Conservation (phyloP, 2,888 invertebrate genomes). For the Erebia ligea region DNA sequence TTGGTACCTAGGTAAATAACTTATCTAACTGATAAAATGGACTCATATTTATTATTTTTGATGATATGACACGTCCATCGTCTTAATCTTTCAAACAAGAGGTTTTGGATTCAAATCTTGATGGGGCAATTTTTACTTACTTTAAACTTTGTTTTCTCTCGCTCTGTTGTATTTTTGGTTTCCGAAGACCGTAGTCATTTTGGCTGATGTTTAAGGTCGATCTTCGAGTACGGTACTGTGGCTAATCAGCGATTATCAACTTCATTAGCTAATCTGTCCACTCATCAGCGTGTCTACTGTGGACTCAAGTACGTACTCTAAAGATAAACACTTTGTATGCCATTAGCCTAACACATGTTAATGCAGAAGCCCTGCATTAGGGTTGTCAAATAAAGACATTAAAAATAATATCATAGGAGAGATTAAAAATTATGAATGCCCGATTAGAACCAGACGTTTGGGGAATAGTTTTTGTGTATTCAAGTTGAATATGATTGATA, state of each 20-base stretch:
- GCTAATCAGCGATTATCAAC: slow-evolving; percentile 1
- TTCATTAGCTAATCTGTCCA: slow-evolving; percentile 23
- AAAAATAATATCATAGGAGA: not conserved
- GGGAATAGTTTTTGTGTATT: no score
- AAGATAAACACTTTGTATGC: slow-evolving; percentile 38
- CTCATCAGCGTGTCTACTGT: slow-evolving; percentile 20
- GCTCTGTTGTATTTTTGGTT: no score
- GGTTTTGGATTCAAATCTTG: no score
- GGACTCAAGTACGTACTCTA: slow-evolving; percentile 25
- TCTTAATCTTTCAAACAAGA: no score
- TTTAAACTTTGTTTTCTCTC: no score
- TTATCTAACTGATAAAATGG: no score
- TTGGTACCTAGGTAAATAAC: no score
- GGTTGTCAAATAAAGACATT: slow-evolving; percentile 17
- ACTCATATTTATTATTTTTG: no score
- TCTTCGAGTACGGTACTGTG: not conserved
- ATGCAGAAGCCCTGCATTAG: slow-evolving; percentile 31
- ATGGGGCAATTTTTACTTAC: no score
- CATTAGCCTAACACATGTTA: slow-evolving; percentile 37
- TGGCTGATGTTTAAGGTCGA: not conserved
- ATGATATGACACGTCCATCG: no score
- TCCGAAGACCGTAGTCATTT: no score
- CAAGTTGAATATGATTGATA: no score
- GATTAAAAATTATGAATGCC: not conserved
- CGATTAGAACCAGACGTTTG: not conserved